Evolutionary conservation across 30 jellyfish, hydroid and myxozoan species (phyloP), one percentile per base, ranked within the genome.

Genomic region (Aurelia sp.): DNA sequence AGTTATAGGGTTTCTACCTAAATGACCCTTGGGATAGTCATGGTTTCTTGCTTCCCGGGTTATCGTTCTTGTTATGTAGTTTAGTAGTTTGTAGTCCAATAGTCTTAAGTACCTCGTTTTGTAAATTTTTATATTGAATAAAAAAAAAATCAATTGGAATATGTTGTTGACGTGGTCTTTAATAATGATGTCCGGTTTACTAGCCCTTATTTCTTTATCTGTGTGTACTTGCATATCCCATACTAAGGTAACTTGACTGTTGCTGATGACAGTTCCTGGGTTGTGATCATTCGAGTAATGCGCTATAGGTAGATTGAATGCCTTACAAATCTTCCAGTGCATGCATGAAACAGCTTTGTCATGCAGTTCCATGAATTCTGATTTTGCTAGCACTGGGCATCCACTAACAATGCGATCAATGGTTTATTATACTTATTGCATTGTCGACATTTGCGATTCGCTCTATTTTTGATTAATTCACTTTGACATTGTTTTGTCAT

Each of bases 361-460:
- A 40, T 40, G 51, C 10, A 0, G 8, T 40, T 40, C 10, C 10
- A 3, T 40, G 51, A 40, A 40, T 5, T 40, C 79, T 68, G 79
- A 68, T 68, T 68, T 68, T 68, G 79, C 79, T 30, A 68, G 59
- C 17, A 68, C 79, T 68, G 79, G 79, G 30, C 79, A 31, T 68
- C 60, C 79, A 22, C n/a, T 12, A 44, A 68, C 30, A 68, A 68
- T 68, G 60, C 30, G 79, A 68, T 68, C 79, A 24, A 68, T 68
- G 79, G 59, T 68, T 21, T 68, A 68, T 68, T 21, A 68, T 20
- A 68, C 27, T 68, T 6, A 68, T 35, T 31, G 79, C 79, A 22
- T 68, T 2, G 59, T 68, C 30, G 79, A 24, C 79, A 68, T 59
- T 68, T 68, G 12, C 0, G 18, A 27, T 31, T 68, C 79, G 48